phyloP scores from a whole-genome alignment of 2,888 invertebrate species.

The Oeneis ivallda region DNA sequence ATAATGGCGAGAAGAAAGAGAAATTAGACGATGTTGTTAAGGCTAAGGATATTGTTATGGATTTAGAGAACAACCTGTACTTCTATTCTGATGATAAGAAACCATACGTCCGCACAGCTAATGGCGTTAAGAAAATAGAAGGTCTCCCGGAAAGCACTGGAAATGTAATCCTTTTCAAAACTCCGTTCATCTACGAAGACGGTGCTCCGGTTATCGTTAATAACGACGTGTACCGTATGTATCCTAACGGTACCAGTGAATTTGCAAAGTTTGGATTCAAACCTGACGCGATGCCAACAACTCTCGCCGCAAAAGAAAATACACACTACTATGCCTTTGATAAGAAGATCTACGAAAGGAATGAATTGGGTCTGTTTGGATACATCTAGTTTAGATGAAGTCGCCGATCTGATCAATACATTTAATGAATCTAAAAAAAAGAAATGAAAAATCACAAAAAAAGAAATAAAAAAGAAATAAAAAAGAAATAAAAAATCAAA shows the following conservation, averaged over 20 bases:
- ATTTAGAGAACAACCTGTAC: conserved; percentile 58
- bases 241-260: conserved; percentile 54
- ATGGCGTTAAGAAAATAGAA: conserved; percentile 51
- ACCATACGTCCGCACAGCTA: conserved; percentile 47
- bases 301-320: conserved; percentile 57
- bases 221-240: conserved; percentile 48
- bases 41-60: conserved; percentile 59
- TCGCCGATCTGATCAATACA: no score
- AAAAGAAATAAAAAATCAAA: no score
- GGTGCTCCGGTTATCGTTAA: conserved; percentile 52
- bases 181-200: conserved; percentile 52
- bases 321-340: no score
- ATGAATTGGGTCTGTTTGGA: no score
- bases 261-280: conserved; percentile 44
- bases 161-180: conserved; percentile 49
- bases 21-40: conserved; percentile 50
- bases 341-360: no score
- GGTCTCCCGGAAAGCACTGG: conserved; percentile 53
- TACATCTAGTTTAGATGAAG: no score
- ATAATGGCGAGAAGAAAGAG: conserved; percentile 56
- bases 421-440: no score
- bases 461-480: no score
- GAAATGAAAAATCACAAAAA: no score
- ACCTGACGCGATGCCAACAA: conserved; percentile 49
- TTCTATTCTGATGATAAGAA: conserved; percentile 53